phyloP scores from a whole-genome alignment of 1,140 invertebrate species.

The Nebria ingens region DNA sequence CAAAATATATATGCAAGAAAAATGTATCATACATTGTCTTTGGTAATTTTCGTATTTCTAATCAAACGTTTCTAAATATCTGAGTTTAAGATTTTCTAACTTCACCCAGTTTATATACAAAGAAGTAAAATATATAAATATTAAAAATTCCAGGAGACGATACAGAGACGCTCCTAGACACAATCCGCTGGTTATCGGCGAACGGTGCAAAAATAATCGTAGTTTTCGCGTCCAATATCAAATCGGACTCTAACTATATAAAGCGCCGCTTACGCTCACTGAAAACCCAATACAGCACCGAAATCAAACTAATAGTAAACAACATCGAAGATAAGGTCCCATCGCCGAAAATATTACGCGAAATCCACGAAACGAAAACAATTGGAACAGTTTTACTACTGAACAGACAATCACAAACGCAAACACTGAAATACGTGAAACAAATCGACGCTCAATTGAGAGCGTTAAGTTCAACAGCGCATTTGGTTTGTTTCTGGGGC shows the following conservation, averaged over 20 bases:
- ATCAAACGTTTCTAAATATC: too few species aligned
- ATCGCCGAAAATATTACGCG: constrained; percentile 25
- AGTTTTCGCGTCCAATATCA: constrained; percentile 23
- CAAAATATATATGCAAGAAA: not conserved
- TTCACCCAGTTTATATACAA: too few species aligned
- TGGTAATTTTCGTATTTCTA: not conserved
- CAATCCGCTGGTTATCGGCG: constrained; percentile 75
- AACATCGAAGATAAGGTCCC: constrained; percentile 25
- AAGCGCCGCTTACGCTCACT: constrained; percentile 24
- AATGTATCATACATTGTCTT: not conserved
- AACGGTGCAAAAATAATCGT: constrained; percentile 70
- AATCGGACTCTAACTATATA: constrained; percentile 22
- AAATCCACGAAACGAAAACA: constrained; percentile 24
- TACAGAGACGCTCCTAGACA: constrained; percentile 79
- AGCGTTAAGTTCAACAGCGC: constrained; percentile 26
- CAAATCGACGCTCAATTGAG: constrained; percentile 27
- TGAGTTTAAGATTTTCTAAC: too few species aligned
- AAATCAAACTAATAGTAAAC: constrained; percentile 22
- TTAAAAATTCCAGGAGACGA: constrained; percentile 51
- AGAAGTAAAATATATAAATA: not conserved
- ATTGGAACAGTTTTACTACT: constrained; percentile 27
- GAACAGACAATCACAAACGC: constrained; percentile 18
- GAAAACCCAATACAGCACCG: constrained; percentile 21
- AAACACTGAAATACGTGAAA: constrained; percentile 23
- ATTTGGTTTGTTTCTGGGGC: not conserved